Evolutionary conservation across 2,113 vertebrate species (phyloP), one percentile per base, ranked within the genome.

Genomic region (Pelobates fuscus): DNA sequence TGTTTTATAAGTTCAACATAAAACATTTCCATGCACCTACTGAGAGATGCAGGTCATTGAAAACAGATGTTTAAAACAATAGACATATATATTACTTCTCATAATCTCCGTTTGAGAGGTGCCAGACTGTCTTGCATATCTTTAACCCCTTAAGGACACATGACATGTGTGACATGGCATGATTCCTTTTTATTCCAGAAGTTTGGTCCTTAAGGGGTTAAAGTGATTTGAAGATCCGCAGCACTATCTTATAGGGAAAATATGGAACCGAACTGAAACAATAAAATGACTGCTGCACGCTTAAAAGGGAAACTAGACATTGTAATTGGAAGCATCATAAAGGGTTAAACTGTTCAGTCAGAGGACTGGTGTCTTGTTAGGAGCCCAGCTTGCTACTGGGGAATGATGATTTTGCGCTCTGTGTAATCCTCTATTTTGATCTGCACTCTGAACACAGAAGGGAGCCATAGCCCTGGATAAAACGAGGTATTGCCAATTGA

Each of bases 1-100:
- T 37, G 27, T 67, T 76, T 74, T 75, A 2, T 43, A 29, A 43
- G 29, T 67, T 76, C 23, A 59, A 30, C 55, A 55, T 27, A 67
- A 76, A 59, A 67, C 63, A n/a, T 49, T 67, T 75, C 18, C 27
- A 14, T 27, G 43, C 63, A 29, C 54, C 72, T 60, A 25, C 43
- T 24, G 32, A 60, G 64, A 67, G 70, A 46, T 74, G 46, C 46
- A 54, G 64, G 43, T 64, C 49, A 37, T 58, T 23, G 26, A 72
- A 20, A 71, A 21, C 44, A 27, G 24, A 73, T 55, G 30, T 54
- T 20, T 6, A n/a, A n/a, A n/a, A n/a, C n/a, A n/a, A n/a, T 15
- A 10, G 23, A 41, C 21, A 37, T 2, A 67, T 67, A 46, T 66
- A 67, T 54, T 65, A 52, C 63, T 4, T 2, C 27, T 58, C 43